Evolutionary conservation across 2,797 vertebrate species (phyloP).

Genomic region (Melanotaenia maccullochi): DNA sequence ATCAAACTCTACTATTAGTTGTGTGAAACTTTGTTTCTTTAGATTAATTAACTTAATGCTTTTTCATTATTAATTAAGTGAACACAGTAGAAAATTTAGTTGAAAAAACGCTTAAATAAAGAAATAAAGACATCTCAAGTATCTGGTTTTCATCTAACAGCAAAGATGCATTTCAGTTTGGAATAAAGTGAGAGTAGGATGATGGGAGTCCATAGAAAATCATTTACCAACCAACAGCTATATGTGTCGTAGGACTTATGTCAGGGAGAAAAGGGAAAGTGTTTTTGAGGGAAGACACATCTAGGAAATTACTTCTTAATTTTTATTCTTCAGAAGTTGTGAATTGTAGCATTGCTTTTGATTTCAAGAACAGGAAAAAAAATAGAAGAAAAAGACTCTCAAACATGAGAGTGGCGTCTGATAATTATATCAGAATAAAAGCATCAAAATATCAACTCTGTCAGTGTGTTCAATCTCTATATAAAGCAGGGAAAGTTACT

Average conservation of each 20-base stretch:
- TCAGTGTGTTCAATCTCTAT: constrained; percentile 12
- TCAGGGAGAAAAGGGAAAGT: not conserved
- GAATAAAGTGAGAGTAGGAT: constrained; percentile 27
- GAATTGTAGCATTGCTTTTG: not conserved
- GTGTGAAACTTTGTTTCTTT: not conserved
- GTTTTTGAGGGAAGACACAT: not conserved
- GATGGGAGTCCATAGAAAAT: constrained; percentile 23
- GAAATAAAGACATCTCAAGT: not conserved
- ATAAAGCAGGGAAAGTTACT: constrained; percentile 39
- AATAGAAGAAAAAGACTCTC: not conserved
- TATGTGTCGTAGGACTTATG: constrained; percentile 6
- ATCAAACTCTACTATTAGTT: not conserved
- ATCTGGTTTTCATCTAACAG: constrained; percentile 62
- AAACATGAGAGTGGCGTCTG: constrained; percentile 5
- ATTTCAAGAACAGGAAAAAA: not conserved
- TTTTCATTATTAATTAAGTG: not conserved
- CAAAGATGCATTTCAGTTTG: constrained; percentile 21
- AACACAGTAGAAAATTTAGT: not conserved
- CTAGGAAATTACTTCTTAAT: not conserved
- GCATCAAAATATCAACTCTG: constrained; percentile 22
- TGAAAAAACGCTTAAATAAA: not conserved
- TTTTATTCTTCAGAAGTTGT: constrained; percentile 34
- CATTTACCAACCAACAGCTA: constrained; percentile 26
- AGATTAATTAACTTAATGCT: not conserved
- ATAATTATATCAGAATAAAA: constrained; percentile 13